A percentile compares a stretch with the other conserved stretches of the same genome.
Evolutionary conservation across 2,113 vertebrate genomes (phyloP).

Genomic region (Anarhynchus alexandrinus): DNA sequence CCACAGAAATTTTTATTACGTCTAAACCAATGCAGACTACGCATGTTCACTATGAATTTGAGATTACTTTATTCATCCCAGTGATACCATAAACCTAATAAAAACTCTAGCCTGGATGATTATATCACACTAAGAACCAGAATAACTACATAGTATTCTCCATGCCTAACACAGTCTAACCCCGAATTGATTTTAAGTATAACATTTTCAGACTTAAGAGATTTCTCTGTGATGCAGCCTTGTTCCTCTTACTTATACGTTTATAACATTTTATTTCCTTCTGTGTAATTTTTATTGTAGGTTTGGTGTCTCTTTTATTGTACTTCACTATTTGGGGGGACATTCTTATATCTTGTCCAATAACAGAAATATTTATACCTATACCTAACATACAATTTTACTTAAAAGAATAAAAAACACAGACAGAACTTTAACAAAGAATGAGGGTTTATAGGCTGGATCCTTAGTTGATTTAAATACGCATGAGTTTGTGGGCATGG

Average conservation of each 20-base stretch:
- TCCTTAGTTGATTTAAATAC: neutral
- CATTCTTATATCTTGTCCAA: neutral
- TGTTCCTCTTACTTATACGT: neutral
- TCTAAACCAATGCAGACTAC: neutral
- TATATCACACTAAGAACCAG: neutral
- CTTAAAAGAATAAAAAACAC: neutral
- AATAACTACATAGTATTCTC: neutral
- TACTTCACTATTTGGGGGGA: neutral
- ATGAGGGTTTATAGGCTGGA: neutral
- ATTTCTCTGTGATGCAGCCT: neutral
- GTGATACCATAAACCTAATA: conserved; percentile 29
- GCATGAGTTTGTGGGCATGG: neutral
- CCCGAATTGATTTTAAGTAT: neutral
- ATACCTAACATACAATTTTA: neutral
- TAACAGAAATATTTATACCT: neutral
- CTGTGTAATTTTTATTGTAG: neutral
- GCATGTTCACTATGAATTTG: neutral
- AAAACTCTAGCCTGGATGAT: conserved; percentile 11
- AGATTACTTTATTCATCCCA: conserved; percentile 45
- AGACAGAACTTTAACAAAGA: neutral
- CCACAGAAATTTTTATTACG: neutral
- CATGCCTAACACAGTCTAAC: neutral
- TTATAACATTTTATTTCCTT: neutral
- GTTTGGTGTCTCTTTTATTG: neutral
- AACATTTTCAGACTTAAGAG: neutral